Evolutionary conservation across 2,888 invertebrate genomes (phyloP), one percentile per base, ranked within the genome.

Genomic region (Thalpophila matura): DNA sequence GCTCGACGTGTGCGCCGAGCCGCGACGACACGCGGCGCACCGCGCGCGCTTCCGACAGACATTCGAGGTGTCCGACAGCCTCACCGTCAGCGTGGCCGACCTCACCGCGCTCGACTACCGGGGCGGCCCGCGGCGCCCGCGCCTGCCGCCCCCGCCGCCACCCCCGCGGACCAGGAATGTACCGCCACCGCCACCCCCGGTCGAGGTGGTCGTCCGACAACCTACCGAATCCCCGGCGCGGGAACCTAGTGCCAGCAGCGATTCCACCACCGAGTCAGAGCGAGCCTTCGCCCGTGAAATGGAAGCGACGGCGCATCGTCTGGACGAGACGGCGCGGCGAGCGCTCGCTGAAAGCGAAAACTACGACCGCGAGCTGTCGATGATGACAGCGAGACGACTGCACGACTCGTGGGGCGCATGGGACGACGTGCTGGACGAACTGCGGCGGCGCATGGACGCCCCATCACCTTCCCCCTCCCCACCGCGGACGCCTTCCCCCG

Each of bases 81-180:
- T 93, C 82, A 96, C 96, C 82, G 96, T 96, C 81, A 96, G 96
- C 87, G 96, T 96, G 90, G 96, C 95, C 54, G 96, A 96, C 90
- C 91, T 96, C 74, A 96, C 96, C 40, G 92, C 96, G 58, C 89
- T 96, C 60, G 96, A 96, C 82, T 96, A 96, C 92, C 84, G 95
- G 86, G 87, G 89, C 73, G 88, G 88, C 64, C 80, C 90, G 72
- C 88, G 91, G 61, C 90, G 91, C 66, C 91, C 89, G 72, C 91
- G 89, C 68, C 88, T 90, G 64, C 93, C 92, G 57, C 92, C 94
- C 55, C 93, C 92, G 54, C 91, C 92, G 40, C 89, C 88, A 2
- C 87, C 84, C 60, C 80, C 89, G 22, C 80, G 79, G 65, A 86
- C 40, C 67, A 81, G 60, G 67, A 77, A 53, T 83, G 80, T 47